These are phyloP conservation scores for Ceratitis capitata DNA, from an alignment of 1,140 invertebrate species.

Conservation along the genomic window DNA sequence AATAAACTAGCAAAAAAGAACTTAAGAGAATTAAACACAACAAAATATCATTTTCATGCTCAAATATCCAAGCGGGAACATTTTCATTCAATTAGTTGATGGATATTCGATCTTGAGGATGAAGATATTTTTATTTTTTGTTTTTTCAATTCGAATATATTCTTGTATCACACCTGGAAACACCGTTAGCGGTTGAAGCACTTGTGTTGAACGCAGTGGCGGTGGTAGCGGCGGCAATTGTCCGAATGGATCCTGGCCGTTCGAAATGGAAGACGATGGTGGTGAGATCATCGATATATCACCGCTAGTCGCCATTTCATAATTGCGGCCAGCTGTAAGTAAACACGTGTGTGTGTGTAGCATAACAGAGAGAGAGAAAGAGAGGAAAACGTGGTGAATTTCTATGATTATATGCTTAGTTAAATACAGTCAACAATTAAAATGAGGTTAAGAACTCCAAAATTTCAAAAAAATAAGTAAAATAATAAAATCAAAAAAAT, in stretches of 20 bases:
- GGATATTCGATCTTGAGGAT: background rate
- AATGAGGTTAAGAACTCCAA: background rate
- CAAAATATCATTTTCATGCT: conserved; percentile 19
- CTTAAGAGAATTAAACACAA: conserved; percentile 10
- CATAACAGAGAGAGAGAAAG: background rate
- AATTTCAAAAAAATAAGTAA: background rate
- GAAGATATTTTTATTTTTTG: background rate
- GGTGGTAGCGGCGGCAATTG: conserved; percentile 65
- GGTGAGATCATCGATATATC: conserved; percentile 66
- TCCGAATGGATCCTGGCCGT: conserved; percentile 66
- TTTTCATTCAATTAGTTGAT: background rate
- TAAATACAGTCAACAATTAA: background rate
- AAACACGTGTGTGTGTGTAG: no score
- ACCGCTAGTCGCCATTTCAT: conserved; percentile 65
- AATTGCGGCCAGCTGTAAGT: conserved; percentile 60
- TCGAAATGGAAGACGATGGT: conserved; percentile 65
- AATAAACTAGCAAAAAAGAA: background rate
- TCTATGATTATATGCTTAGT: background rate
- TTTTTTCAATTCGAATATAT: background rate
- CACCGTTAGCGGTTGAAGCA: conserved; percentile 65
- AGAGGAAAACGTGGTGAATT: background rate
- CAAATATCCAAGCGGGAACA: background rate
- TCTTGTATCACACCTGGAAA: conserved; percentile 64
- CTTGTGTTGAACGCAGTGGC: conserved; percentile 66
- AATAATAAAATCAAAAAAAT: background rate